Conservation (phyloP, 1,140 invertebrate genomes). For the Megalonaias nervosa region DNA sequence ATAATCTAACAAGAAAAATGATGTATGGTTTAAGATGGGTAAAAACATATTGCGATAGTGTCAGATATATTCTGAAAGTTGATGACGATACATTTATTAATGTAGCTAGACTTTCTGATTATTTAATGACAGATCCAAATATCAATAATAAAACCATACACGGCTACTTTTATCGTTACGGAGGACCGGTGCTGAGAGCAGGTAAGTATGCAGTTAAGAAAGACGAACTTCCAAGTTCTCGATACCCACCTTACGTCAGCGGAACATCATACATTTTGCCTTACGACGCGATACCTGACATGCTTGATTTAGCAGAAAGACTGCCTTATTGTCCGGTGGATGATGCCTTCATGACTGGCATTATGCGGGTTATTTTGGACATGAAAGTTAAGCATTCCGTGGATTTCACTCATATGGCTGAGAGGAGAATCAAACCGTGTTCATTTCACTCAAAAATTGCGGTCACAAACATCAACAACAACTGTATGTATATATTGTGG, state of each 20-base stretch:
- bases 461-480: too few relatives aligned
- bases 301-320: neutral
- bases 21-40: conserved; percentile 2
- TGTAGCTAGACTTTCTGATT: neutral
- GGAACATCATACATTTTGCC: conserved; percentile 2
- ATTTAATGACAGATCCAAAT: neutral
- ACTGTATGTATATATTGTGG: too few relatives aligned
- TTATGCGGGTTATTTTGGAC: too few relatives aligned
- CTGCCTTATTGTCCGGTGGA: neutral
- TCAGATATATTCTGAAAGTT: neutral
- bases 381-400: too few relatives aligned
- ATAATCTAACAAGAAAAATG: conserved; percentile 15
- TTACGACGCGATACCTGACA: neutral
- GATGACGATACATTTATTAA: conserved; percentile 4
- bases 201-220: neutral
- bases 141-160: neutral
- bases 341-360: conserved; percentile 1
- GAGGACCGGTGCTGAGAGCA: too few relatives aligned
- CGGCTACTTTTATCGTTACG: neutral
- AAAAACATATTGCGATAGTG: neutral
- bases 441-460: too few relatives aligned
- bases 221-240: too few relatives aligned
- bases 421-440: too few relatives aligned
- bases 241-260: neutral
- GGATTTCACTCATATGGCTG: too few relatives aligned